Evolutionary conservation across 2,113 vertebrate genomes (phyloP).

Genomic region (Boulengeromyrus knoepffleri): DNA sequence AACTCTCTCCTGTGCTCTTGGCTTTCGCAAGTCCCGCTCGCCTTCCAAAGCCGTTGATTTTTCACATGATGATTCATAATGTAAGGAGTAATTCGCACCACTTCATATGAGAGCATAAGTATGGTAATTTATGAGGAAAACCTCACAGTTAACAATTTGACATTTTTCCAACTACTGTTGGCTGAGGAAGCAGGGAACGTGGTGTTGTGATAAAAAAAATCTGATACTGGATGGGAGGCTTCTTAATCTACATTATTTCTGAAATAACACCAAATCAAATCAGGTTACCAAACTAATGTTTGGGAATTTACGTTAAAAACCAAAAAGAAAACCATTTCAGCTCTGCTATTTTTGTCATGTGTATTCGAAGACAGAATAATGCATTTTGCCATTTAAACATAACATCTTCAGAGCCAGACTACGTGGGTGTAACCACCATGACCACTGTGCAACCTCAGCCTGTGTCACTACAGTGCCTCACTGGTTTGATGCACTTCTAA

Average conservation of each 20-base stretch:
- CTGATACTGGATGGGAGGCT: not conserved
- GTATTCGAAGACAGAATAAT: not conserved
- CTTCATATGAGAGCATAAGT: not conserved
- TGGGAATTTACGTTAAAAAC: not conserved
- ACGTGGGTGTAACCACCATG: not conserved
- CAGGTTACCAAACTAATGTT: not conserved
- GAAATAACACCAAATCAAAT: not conserved
- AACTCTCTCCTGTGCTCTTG: not conserved
- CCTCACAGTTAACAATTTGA: constrained; percentile 5
- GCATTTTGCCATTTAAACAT: not conserved
- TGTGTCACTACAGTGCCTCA: not conserved
- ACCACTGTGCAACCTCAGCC: not conserved
- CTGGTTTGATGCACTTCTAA: not conserved
- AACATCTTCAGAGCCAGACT: not conserved
- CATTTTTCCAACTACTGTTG: not conserved
- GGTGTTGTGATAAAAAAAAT: not conserved
- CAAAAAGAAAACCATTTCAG: not conserved
- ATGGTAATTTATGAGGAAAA: constrained; percentile 4
- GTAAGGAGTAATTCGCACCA: not conserved
- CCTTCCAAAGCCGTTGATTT: not conserved
- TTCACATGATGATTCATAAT: not conserved
- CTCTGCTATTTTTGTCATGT: not conserved
- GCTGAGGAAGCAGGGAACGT: not conserved
- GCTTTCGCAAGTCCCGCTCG: not conserved
- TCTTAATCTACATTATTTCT: not conserved